Percentiles rank a stretch among this genome's conserved stretches.
Conservation (phyloP, 2,888 invertebrate species). For the Pollenia angustigena region DNA sequence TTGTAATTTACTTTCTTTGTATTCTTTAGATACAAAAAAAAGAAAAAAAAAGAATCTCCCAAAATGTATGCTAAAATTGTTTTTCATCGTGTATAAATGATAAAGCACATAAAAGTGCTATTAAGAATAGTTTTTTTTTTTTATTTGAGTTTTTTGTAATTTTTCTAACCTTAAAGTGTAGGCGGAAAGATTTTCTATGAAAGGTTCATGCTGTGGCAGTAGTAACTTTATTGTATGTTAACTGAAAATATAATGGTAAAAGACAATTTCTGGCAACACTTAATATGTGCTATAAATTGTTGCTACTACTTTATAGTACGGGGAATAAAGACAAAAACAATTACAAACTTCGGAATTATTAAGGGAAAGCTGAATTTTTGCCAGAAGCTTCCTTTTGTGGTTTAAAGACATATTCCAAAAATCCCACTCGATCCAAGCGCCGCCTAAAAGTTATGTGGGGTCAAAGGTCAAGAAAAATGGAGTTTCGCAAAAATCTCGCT, state of each 20-base stretch:
- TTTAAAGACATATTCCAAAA: too few relatives aligned
- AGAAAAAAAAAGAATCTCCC: background rate
- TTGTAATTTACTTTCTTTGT: conserved; percentile 57
- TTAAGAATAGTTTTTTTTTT: conserved; percentile 21
- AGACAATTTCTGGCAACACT: conserved; percentile 15
- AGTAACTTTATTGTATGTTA: conserved; percentile 15
- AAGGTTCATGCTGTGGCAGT: conserved; percentile 7
- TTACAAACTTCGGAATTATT: too few relatives aligned
- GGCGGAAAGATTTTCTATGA: conserved; percentile 51
- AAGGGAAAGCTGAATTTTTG: too few relatives aligned
- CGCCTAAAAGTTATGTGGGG: too few relatives aligned
- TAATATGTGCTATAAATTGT: background rate
- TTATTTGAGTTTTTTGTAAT: background rate
- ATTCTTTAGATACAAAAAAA: background rate
- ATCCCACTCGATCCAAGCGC: too few relatives aligned
- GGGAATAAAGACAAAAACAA: too few relatives aligned
- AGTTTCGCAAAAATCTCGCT: too few relatives aligned
- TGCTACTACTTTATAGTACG: too few relatives aligned
- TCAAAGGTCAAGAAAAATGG: too few relatives aligned
- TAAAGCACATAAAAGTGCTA: conserved; percentile 51
- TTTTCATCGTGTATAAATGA: conserved; percentile 41
- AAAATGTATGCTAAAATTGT: conserved; percentile 33
- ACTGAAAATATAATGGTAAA: background rate
- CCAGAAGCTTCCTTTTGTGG: too few relatives aligned
- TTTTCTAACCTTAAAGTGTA: conserved; percentile 22